Conservation (phyloP, 2,888 invertebrate genomes). For the Xestoiulus laeticollis region DNA sequence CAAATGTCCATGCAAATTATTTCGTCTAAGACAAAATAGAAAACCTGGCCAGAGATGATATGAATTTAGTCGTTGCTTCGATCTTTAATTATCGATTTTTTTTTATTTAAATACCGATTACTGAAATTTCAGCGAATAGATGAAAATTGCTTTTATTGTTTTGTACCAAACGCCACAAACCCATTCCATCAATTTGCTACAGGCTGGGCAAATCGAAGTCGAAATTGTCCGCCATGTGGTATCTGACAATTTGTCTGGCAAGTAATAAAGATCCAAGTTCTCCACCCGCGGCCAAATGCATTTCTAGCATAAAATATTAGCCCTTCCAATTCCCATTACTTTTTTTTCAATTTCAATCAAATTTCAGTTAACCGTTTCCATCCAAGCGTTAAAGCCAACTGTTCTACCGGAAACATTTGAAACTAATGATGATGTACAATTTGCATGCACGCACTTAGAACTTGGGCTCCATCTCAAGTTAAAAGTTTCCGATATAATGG, state of each 20-base stretch:
- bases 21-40: too few species aligned
- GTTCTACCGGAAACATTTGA: slow-evolving; percentile 43
- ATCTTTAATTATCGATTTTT: too few species aligned
- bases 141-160: too few species aligned
- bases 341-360: not conserved
- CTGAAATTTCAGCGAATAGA: too few species aligned
- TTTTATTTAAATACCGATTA: too few species aligned
- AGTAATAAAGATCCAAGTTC: not conserved
- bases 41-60: too few species aligned
- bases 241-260: not conserved
- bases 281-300: not conserved
- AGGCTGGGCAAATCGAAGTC: not conserved
- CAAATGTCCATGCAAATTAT: too few species aligned
- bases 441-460: not conserved
- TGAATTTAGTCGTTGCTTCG: too few species aligned
- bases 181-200: not conserved
- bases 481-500: not conserved
- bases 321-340: not conserved
- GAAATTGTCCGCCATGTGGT: not conserved
- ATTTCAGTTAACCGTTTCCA: not conserved
- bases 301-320: not conserved
- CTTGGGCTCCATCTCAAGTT: not conserved
- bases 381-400: slow-evolving; percentile 25
- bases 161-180: too few species aligned
- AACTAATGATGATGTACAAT: slow-evolving; percentile 46